A percentile compares a stretch with the other conserved stretches of the same genome.
Conservation (phyloP, 2,888 invertebrate species). For the Mythimna impura region DNA sequence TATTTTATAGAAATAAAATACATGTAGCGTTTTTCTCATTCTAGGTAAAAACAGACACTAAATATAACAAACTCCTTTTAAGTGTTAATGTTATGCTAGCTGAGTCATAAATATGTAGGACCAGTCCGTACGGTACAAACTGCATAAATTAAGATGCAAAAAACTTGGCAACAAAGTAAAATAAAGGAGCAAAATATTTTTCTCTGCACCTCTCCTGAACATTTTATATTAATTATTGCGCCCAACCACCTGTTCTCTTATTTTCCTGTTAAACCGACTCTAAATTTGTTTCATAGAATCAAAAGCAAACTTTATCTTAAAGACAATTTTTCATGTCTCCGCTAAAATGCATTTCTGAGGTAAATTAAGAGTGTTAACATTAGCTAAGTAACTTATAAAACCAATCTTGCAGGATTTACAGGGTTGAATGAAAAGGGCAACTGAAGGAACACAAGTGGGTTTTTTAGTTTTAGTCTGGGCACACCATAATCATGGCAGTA, state of each 20-base stretch:
- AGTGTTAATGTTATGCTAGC: slow-evolving; percentile 6
- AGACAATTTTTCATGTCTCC: not conserved
- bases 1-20: not conserved
- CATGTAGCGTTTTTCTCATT: not conserved
- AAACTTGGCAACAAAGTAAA: slow-evolving; percentile 3
- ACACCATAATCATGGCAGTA: too few relatives aligned
- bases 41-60: not conserved
- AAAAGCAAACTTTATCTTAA: not conserved
- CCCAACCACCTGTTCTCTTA: slow-evolving; percentile 42
- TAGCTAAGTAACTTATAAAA: not conserved
- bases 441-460: too few relatives aligned
- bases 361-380: not conserved
- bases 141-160: slow-evolving; percentile 15
- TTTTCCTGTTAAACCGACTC: slow-evolving; percentile 7
- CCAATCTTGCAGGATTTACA: not conserved
- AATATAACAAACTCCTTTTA: not conserved
- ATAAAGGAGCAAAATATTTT: slow-evolving; percentile 5
- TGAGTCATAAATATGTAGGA: slow-evolving; percentile 10
- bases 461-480: too few relatives aligned
- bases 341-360: not conserved
- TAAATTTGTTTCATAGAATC: not conserved
- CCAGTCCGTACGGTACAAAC: not conserved
- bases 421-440: too few relatives aligned
- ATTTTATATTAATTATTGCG: slow-evolving; percentile 6
- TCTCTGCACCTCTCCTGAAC: not conserved